Conservation (phyloP, 2,797 vertebrate species). For the Salmo trutta region DNA sequence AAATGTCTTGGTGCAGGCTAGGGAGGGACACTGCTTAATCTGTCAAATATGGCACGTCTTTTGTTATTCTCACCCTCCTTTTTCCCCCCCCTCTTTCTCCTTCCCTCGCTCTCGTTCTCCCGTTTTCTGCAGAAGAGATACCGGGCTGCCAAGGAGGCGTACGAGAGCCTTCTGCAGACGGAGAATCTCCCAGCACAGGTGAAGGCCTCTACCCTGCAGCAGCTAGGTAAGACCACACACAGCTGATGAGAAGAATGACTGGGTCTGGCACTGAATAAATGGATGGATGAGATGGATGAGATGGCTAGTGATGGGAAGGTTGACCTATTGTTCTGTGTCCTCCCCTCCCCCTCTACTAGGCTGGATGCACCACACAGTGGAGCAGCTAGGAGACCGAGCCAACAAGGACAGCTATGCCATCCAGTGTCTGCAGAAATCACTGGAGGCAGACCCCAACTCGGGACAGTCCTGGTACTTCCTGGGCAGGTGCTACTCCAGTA, state of each 20-base stretch:
- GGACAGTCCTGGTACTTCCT: constrained; percentile 94
- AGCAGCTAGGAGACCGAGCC: constrained; percentile 88
- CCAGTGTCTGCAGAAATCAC: constrained; percentile 91
- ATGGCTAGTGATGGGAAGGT: background rate
- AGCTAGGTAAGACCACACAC: constrained; percentile 85
- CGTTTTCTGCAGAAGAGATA: constrained; percentile 88
- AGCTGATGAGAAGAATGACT: background rate
- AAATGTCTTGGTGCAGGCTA: background rate
- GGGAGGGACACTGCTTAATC: background rate
- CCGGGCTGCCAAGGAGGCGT: constrained; percentile 97
- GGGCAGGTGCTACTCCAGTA: constrained; percentile 97
- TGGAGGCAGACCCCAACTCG: constrained; percentile 91
- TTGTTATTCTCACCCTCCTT: background rate
- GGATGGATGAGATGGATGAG: background rate
- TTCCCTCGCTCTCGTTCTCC: background rate
- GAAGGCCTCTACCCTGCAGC: constrained; percentile 98
- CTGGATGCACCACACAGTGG: constrained; percentile 94
- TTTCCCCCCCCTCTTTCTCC: too few relatives aligned
- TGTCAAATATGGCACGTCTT: background rate
- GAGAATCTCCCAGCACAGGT: constrained; percentile 97
- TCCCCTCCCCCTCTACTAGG: constrained; percentile 62
- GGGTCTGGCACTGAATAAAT: background rate
- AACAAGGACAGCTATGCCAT: constrained; percentile 91
- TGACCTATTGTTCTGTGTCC: background rate
- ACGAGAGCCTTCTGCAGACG: constrained; percentile 95